Percentiles rank a stretch among this genome's conserved stretches.
Conservation (phyloP, 2,113 vertebrate species). For the Urocynchramus pylzowi region DNA sequence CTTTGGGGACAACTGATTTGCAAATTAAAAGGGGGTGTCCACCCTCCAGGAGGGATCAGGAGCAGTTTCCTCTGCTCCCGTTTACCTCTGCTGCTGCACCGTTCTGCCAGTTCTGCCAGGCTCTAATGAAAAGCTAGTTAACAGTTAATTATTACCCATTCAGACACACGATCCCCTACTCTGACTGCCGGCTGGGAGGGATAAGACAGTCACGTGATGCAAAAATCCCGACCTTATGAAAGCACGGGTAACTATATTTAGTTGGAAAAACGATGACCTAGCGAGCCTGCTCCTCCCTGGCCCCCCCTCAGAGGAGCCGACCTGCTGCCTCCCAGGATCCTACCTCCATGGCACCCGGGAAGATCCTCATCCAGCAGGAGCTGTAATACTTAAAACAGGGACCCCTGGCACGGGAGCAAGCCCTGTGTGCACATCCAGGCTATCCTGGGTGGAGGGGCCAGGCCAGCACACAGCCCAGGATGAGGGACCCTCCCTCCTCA, state of each 20-base stretch:
- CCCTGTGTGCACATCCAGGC: rapidly evolving
- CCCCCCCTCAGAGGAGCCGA: background rate
- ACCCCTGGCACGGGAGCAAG: rapidly evolving
- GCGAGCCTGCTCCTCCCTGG: background rate
- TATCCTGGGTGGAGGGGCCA: background rate
- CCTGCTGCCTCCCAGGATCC: background rate
- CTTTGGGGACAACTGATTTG: conserved; percentile 1
- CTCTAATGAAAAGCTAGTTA: conserved; percentile 68
- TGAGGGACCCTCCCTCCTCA: background rate
- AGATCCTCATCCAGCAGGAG: background rate
- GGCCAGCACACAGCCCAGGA: rapidly evolving
- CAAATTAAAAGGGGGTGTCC: background rate
- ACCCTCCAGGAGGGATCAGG: background rate
- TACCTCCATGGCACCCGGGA: rapidly evolving
- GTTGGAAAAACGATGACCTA: conserved; percentile 57
- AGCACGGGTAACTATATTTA: conserved; percentile 59
- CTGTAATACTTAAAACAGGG: rapidly evolving
- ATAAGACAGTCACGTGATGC: conserved; percentile 47
- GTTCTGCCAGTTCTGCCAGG: background rate
- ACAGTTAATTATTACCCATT: conserved; percentile 71
- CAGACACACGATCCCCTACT: conserved; percentile 47
- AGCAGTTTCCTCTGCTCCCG: background rate
- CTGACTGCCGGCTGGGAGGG: background rate
- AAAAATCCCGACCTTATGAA: conserved; percentile 59
- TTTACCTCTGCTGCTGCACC: background rate